These are phyloP conservation scores for Perca flavescens DNA, from an alignment of 2,113 vertebrate species.

Conservation along the genomic window DNA sequence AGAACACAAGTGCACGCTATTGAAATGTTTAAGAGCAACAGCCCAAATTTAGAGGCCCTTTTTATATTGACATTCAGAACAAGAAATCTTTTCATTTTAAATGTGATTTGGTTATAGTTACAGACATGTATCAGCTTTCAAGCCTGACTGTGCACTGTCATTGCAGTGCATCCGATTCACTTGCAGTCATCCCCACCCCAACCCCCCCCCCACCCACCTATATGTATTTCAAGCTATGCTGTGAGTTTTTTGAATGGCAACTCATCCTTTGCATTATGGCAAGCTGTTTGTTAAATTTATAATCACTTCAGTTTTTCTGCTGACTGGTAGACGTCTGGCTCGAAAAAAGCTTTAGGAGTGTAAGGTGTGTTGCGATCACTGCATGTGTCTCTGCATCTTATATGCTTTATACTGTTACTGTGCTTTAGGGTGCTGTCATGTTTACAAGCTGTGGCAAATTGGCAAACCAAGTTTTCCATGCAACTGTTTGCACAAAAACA, in stretches of 20 bases:
- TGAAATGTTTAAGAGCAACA: conserved; percentile 25
- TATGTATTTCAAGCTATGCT: not conserved
- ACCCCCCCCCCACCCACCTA: no score
- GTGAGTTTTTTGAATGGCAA: not conserved
- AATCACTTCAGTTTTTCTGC: not conserved
- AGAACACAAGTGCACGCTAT: not conserved
- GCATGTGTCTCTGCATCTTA: conserved; percentile 7
- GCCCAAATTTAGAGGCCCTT: not conserved
- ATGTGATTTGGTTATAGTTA: not conserved
- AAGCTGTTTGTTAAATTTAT: not conserved
- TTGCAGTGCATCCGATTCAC: not conserved
- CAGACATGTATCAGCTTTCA: not conserved
- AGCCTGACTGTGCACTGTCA: not conserved
- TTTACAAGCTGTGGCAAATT: conserved; percentile 9
- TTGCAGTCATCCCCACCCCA: not conserved
- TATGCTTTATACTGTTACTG: not conserved
- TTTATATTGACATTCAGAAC: not conserved
- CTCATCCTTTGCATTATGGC: not conserved
- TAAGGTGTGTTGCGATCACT: not conserved
- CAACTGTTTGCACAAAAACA: not conserved
- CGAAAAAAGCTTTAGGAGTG: not conserved
- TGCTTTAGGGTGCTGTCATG: conserved; percentile 15
- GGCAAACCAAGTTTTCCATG: conserved; percentile 12
- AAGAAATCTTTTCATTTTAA: not conserved
- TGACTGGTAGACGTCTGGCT: conserved; percentile 8